A percentile compares a stretch with the other conserved stretches of the same genome.
Evolutionary conservation across 2,113 vertebrate species (phyloP).

Genomic region (Promerops cafer): DNA sequence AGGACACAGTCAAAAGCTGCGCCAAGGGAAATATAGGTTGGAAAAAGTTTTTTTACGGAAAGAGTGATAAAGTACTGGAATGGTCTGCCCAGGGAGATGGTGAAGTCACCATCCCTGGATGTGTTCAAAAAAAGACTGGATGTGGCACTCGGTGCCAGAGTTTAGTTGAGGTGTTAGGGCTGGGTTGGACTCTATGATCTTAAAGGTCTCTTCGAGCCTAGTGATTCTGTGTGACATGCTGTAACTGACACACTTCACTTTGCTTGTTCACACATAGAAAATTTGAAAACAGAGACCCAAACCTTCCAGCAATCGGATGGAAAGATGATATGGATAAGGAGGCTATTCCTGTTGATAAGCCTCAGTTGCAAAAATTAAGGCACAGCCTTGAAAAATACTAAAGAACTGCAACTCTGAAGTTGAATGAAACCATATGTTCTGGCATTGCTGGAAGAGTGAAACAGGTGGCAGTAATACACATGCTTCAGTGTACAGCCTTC

Average conservation of each 20-base stretch:
- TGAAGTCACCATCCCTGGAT: no score
- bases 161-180: no score
- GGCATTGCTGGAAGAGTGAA: not conserved
- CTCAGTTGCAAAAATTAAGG: not conserved
- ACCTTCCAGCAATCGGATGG: not conserved
- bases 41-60: no score
- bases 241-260: not conserved
- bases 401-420: not conserved
- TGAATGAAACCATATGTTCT: not conserved
- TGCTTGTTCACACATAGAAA: rapidly evolving
- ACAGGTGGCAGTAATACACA: not conserved
- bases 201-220: no score
- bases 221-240: not conserved
- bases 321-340: not conserved
- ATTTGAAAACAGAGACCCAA: not conserved
- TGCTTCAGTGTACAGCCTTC: not conserved
- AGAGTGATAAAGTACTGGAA: no score
- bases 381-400: not conserved
- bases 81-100: no score
- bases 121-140: no score
- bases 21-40: no score
- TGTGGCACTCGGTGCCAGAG: no score
- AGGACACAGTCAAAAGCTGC: no score
- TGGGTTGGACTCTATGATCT: no score
- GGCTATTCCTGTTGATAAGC: not conserved